These are phyloP conservation scores for Selene dorsalis DNA, from an alignment of 2,797 vertebrate species.

Conservation along the genomic window DNA sequence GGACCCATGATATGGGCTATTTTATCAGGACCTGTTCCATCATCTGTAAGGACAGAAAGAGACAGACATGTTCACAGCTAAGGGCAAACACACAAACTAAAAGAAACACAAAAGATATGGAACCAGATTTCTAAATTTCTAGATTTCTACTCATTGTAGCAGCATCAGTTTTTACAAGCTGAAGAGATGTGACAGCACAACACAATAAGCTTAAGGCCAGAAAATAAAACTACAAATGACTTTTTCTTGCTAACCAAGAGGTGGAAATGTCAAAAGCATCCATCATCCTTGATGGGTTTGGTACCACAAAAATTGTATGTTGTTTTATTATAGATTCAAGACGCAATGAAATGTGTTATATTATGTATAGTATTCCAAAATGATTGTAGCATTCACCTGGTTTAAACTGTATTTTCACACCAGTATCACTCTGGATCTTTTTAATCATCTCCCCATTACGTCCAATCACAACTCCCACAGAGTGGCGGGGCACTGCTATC, in stretches of 20 bases:
- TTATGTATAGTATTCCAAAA: not conserved
- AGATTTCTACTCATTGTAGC: no score
- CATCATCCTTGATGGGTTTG: not conserved
- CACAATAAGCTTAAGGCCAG: not conserved
- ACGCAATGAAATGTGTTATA: not conserved
- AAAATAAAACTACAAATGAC: not conserved
- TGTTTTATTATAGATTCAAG: not conserved
- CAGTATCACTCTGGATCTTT: conserved; percentile 96
- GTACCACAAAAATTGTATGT: not conserved
- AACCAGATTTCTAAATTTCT: not conserved
- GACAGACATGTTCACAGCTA: not conserved
- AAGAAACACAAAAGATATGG: not conserved
- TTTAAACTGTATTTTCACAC: conserved; percentile 97
- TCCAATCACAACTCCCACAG: conserved; percentile 95
- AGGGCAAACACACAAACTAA: not conserved
- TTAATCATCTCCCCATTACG: conserved; percentile 97
- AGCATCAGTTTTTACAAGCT: not conserved
- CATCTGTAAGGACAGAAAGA: conserved; percentile 83
- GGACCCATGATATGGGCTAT: conserved; percentile 96
- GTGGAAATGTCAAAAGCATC: no score
- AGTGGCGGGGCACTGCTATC: conserved; percentile 94
- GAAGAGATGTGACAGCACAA: not conserved
- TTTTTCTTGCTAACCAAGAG: no score
- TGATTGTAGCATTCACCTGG: conserved; percentile 84
- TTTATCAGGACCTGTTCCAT: conserved; percentile 93